These are phyloP conservation scores for Silurus meridionalis DNA, from an alignment of 2,113 vertebrate species.

Conservation along the genomic window DNA sequence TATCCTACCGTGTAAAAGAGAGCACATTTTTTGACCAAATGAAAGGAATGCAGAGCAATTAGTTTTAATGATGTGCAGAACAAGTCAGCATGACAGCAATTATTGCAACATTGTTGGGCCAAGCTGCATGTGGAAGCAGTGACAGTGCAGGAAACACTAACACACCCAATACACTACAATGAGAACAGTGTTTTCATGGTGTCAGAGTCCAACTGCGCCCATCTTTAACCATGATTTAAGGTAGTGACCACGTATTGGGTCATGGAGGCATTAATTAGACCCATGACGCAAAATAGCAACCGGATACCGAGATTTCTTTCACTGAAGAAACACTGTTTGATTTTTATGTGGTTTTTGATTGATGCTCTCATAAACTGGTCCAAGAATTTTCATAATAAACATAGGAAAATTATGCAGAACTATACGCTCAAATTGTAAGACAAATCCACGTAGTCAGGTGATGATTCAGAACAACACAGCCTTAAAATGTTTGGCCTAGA, in stretches of 20 bases:
- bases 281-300: not conserved
- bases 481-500: not conserved
- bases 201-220: not conserved
- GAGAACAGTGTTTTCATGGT: conserved; percentile 15
- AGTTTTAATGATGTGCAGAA: conserved; percentile 80
- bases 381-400: not conserved
- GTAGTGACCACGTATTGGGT: not conserved
- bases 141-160: conserved; percentile 48
- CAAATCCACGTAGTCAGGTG: not conserved
- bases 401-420: not conserved
- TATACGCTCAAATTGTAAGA: not conserved
- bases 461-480: not conserved
- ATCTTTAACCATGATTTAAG: conserved; percentile 29
- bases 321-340: conserved; percentile 4
- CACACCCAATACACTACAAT: conserved; percentile 28
- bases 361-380: not conserved
- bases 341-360: not conserved
- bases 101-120: conserved; percentile 71
- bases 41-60: conserved; percentile 76
- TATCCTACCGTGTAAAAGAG: conserved; percentile 67
- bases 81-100: conserved; percentile 76
- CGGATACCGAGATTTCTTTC: not conserved
- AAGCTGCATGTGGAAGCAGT: conserved; percentile 56
- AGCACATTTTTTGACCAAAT: conserved; percentile 70
- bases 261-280: conserved; percentile 5